Evolutionary conservation across 2,888 invertebrate genomes (phyloP), one percentile per base, ranked within the genome.

Genomic region (Alviniconcha strummeri): DNA sequence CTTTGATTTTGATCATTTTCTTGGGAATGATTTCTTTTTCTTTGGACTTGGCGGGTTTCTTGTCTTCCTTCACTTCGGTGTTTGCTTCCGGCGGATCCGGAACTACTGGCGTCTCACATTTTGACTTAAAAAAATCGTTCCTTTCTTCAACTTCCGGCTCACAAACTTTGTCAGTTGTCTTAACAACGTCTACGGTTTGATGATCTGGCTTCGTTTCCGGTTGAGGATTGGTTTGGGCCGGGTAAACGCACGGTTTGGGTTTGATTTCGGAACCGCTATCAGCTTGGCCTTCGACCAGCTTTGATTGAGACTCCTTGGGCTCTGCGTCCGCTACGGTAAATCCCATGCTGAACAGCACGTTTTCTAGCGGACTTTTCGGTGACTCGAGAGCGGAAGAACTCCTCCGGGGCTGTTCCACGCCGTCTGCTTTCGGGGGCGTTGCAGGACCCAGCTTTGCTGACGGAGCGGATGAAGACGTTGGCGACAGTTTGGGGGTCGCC

Each of bases 1-100:
- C 77, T 77, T 54, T 77, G 77, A 77, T 77, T 57, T 60, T 77
- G 57, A 77, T 77, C 77, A 77, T 77, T 19, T 77, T 77, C 57
- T 77, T 77, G 8, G 77, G 56, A n/a, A 77, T 57, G 56, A 77
- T 77, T 17, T 77, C 77, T 60, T 57, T 77, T 17, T 77, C 57
- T 60, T 57, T 7, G 60, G 60, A 17, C 15, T 77, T 77, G 19
- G 19, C 57, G 9, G 56, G 55, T 19, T 77, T 77, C 60, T 57
- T 77, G 19, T n/a, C 19, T 8, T 56, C 77, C 56, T 9, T n/a
- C 7, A n/a, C 19, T n/a, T 77, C 77, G 3, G 19, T 19, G 55
- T 75, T 54, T 4, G 75, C 17, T 13, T 77, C 77, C 13, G 77
- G 57, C 8, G 60, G 13, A 60, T 8, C 13, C 9, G 13, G 60